Evolutionary conservation across 2,113 vertebrate species (phyloP), one percentile per base, ranked within the genome.

Genomic region (Calypte anna): DNA sequence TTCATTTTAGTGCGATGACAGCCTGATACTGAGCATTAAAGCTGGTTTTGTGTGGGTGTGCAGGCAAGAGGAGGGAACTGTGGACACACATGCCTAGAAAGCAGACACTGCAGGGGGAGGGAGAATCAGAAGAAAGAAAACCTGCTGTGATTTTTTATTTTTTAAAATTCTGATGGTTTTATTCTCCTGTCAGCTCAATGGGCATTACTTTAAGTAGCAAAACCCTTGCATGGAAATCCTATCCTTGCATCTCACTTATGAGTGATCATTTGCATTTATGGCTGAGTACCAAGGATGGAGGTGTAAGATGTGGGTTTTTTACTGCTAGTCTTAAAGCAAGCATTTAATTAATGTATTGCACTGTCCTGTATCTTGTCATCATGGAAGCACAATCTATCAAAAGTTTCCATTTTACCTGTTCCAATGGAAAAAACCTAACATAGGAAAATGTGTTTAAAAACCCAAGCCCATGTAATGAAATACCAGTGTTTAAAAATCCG

Each of bases 1-100:
- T 96, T 91, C 33, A 25, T 90, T 82, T 84, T 50, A 62, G 67
- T 23, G 10, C 0, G 64, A 64, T 46, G 94, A 95, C 93, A 95
- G 62, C 82, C 78, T 7, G 69, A 75, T 55, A 54, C 63, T 20
- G 57, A 68, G 70, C 77, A 48, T 85, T 80, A 69, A 76, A 82
- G 55, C 21, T 51, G 13, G 28, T 70, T 83, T 58, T 90, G 36
- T 62, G 77, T 66, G 76, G 61, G 64, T 63, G 28, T 77, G 82
- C 63, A 80, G 57, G 43, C 59, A 59, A 68, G 58, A 74, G 59
- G 66, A 69, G 58, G 50, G 78, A 70, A 25, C 61, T 48, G 31
- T 38, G 20, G 50, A 14, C 19, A 14, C 5, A 25, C 20, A 8
- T 6, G 44, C 40, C 57, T 83, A 51, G 85, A 93, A 72, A 83